These are phyloP conservation scores for Ormyrus nitidulus DNA, from an alignment of 2,888 invertebrate genomes.

Conservation along the genomic window DNA sequence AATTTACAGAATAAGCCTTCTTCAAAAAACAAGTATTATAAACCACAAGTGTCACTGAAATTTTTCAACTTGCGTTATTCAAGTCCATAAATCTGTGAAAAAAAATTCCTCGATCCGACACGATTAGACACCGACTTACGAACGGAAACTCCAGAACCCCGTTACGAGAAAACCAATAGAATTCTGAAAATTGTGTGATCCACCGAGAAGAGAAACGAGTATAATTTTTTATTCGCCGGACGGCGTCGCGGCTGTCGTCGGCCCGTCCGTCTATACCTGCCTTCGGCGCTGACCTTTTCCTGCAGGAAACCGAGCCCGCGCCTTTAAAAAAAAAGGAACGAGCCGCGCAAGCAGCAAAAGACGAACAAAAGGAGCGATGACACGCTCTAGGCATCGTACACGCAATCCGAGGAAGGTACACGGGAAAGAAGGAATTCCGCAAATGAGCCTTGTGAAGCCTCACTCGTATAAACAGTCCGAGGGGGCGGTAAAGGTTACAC, in stretches of 20 bases:
- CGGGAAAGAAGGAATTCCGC: conserved; percentile 30
- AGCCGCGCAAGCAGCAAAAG: conserved; percentile 10
- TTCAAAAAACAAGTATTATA: no score
- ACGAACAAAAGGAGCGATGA: conserved; percentile 34
- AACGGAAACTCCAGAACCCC: no score
- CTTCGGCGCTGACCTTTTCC: conserved; percentile 11
- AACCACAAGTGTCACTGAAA: no score
- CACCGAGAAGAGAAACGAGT: no score
- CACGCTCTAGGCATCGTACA: conserved; percentile 11
- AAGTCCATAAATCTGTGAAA: no score
- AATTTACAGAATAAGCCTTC: no score
- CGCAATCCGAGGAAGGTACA: background rate
- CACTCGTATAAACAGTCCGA: background rate
- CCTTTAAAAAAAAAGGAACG: conserved; percentile 9
- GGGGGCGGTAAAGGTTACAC: background rate
- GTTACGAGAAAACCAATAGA: no score
- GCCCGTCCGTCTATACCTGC: conserved; percentile 8
- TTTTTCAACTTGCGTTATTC: no score
- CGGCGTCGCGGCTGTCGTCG: background rate
- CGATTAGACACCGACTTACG: no score
- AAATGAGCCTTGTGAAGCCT: conserved; percentile 27
- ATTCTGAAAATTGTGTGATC: no score
- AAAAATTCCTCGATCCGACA: no score
- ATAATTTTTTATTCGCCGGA: background rate
- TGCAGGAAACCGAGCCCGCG: background rate